A percentile compares a stretch with the other conserved stretches of the same genome.
phyloP scores from a whole-genome alignment of 2,113 vertebrate genomes.

The Sigmodon hispidus region DNA sequence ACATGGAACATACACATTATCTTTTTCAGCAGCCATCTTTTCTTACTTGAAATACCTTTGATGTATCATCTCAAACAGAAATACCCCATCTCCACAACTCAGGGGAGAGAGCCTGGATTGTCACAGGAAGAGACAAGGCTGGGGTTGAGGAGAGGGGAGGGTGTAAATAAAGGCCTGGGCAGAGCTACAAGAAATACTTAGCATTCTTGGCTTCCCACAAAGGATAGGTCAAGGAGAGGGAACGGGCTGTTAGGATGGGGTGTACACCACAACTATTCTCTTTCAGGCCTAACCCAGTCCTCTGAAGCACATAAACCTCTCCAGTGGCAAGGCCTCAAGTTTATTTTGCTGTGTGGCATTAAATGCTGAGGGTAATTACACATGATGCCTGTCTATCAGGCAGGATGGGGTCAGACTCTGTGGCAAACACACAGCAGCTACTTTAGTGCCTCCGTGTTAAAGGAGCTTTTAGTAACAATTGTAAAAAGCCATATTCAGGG shows the following conservation, averaged over 20 bases:
- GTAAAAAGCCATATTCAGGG: slow-evolving; percentile 49
- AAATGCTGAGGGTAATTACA: slow-evolving; percentile 71
- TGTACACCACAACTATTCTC: slow-evolving; percentile 90
- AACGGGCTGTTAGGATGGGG: slow-evolving; percentile 86
- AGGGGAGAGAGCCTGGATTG: slow-evolving; percentile 60
- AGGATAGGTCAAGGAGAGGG: slow-evolving; percentile 88
- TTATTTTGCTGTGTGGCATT: slow-evolving; percentile 76
- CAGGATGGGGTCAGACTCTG: slow-evolving; percentile 68
- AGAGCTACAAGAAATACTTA: slow-evolving; percentile 87
- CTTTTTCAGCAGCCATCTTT: neutral
- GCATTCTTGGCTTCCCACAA: slow-evolving; percentile 90
- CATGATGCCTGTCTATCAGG: neutral
- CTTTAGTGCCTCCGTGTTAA: slow-evolving; percentile 70
- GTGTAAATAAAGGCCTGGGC: slow-evolving; percentile 86
- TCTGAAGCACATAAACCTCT: slow-evolving; percentile 80
- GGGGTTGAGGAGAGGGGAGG: slow-evolving; percentile 56
- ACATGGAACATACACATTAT: accelerated
- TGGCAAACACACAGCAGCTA: slow-evolving; percentile 73
- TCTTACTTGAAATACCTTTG: neutral
- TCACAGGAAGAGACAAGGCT: slow-evolving; percentile 68
- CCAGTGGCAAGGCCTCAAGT: slow-evolving; percentile 78
- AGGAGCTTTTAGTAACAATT: slow-evolving; percentile 56
- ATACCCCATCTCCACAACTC: neutral
- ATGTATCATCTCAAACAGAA: slow-evolving; percentile 45
- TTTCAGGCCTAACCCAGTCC: slow-evolving; percentile 79